Evolutionary conservation across 2,888 invertebrate species (phyloP).

Genomic region (Macrosiphum euphorbiae): DNA sequence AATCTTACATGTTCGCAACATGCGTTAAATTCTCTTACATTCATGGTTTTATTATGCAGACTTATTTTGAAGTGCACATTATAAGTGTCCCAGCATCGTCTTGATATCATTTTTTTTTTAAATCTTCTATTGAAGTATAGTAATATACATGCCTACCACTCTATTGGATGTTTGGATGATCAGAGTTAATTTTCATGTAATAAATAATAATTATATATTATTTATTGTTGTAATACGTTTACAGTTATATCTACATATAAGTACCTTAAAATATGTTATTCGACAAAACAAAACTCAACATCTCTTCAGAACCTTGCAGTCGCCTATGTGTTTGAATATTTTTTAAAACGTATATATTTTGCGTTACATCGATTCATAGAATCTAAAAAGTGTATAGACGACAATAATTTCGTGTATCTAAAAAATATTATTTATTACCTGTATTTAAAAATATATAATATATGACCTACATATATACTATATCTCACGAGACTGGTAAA

Average conservation of each 20-base stretch:
- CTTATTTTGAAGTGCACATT: neutral
- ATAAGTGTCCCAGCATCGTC: neutral
- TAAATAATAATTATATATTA: neutral
- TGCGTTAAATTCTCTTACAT: conserved; percentile 5
- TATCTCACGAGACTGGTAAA: neutral
- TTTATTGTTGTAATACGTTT: neutral
- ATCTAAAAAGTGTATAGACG: neutral
- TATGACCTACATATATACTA: neutral
- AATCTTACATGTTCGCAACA: neutral
- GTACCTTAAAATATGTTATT: neutral
- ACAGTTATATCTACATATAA: neutral
- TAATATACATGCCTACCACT: neutral
- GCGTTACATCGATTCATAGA: neutral
- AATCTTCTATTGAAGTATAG: neutral
- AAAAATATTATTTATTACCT: neutral
- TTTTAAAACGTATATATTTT: neutral
- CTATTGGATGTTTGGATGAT: too few relatives aligned
- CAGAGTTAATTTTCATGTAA: neutral
- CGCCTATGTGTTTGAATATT: neutral
- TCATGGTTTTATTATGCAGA: neutral
- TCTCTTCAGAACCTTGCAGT: too few relatives aligned
- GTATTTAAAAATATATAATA: neutral
- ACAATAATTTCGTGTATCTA: neutral
- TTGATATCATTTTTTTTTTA: neutral
- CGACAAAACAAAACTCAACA: neutral